Percentiles rank a stretch among this genome's conserved stretches.
Conservation (phyloP, 1,140 invertebrate genomes). For the Bradynema listronoti region DNA sequence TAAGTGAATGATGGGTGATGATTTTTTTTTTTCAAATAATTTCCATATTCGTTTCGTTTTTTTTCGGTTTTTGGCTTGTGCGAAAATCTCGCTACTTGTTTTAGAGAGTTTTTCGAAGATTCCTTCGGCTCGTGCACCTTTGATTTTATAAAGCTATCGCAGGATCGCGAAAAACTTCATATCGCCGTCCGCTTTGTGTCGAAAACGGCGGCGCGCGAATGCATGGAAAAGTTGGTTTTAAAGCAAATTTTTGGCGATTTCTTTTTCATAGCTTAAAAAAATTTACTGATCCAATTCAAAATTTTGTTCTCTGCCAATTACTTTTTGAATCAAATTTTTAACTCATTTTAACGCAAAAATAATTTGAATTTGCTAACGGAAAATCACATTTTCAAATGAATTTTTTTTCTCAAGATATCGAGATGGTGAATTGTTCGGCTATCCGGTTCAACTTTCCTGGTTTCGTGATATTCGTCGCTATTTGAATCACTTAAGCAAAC, state of each 20-base stretch:
- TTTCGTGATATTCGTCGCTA: slow-evolving; percentile 41
- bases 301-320: too few species aligned
- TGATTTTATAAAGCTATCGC: slow-evolving; percentile 33
- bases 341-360: too few species aligned
- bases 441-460: slow-evolving; percentile 32
- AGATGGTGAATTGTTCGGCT: slow-evolving; percentile 31
- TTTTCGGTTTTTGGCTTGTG: slow-evolving; percentile 6
- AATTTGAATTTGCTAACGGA: neutral
- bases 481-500: slow-evolving; percentile 23
- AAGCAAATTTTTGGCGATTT: too few species aligned
- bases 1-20: neutral
- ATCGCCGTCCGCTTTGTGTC: slow-evolving; percentile 32
- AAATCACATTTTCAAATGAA: neutral
- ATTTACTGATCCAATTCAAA: too few species aligned
- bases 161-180: slow-evolving; percentile 21
- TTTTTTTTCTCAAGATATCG: slow-evolving; percentile 24
- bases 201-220: slow-evolving; percentile 15
- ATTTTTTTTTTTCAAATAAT: neutral
- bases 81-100: neutral
- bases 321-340: too few species aligned
- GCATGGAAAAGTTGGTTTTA: slow-evolving; percentile 26
- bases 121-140: slow-evolving; percentile 32
- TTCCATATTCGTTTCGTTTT: neutral
- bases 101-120: slow-evolving; percentile 40
- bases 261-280: too few species aligned